Base-by-base conservation (phyloP, 1,140 invertebrate genomes). In the Trichonephila clavata region DNA sequence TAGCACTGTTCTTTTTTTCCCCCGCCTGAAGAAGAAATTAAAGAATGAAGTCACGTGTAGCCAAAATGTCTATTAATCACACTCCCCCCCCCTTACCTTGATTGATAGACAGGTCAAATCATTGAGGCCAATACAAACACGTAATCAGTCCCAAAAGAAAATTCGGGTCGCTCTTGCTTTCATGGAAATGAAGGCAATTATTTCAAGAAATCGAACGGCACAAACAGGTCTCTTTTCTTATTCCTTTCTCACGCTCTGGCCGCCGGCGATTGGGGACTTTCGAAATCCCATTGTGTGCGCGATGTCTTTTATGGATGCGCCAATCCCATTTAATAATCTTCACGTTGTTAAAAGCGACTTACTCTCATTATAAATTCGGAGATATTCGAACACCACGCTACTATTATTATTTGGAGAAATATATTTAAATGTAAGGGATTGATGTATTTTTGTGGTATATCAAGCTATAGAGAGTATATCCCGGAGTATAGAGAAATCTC, bases 61-160 rank as follows among this genome's bases (percentile, higher is more conserved):
- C 21, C 24, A n/a, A 59, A 60, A 61, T 61, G 59, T 32, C 84
- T 86, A 86, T 86, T 86, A 86, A 86, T 86, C 84, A 63, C 24
- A 43, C 61, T 39, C 24, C 21, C 21, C 39, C 63, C 18, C 18
- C 21, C 8, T n/a, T 43, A 24, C 18, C 27, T 32, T 89, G 63
- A 89, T 89, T 89, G 87, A 89, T 71, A 50, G 65, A 89, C 65
- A 63, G 87, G 87, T 89, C 87, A 89, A 89, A 89, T 71, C 87
- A 89, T 89, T 89, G 87, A 71, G 87, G 87, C 87, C 87, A 89
- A 89, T 89, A 89, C 65, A 89, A 89, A 89, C 86, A 87, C 86
- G 86, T 87, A 63, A 87, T 65, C 86, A 87, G 57, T 60, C 60
- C 80, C 20, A 60, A 57, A 39, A 24, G 81, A 50, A 84, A 71